Conservation (phyloP, 2,113 vertebrate species). For the Callithrix jacchus region DNA sequence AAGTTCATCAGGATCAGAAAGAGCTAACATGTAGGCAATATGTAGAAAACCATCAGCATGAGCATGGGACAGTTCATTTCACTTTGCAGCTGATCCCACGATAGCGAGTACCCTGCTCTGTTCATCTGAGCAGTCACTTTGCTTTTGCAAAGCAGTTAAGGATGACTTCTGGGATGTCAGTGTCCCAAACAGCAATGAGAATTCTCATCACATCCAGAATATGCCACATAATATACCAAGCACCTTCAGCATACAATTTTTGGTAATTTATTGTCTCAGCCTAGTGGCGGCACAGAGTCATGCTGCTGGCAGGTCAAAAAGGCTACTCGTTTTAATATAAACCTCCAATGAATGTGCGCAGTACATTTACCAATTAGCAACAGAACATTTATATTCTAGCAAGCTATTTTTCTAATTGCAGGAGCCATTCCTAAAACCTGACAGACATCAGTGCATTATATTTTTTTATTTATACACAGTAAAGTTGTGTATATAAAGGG, state of each 20-base stretch:
- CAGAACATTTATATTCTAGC: not conserved
- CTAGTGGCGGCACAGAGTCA: not conserved
- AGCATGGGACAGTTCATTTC: not conserved
- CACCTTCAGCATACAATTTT: not conserved
- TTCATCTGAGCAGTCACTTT: not conserved
- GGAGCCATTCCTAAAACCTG: not conserved
- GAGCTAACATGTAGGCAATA: accelerated
- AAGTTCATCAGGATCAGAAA: not conserved
- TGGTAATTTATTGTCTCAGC: not conserved
- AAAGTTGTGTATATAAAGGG: not conserved
- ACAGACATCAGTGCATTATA: not conserved
- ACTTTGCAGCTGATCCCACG: not conserved
- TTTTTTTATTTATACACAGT: not conserved
- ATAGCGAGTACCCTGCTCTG: not conserved
- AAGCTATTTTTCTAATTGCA: not conserved
- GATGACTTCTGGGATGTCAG: not conserved
- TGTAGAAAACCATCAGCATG: not conserved
- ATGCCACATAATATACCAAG: not conserved
- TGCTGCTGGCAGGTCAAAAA: not conserved
- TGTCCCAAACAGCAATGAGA: not conserved
- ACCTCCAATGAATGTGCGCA: not conserved
- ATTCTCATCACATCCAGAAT: not conserved
- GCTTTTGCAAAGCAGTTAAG: not conserved
- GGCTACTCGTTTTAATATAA: conserved; percentile 15
- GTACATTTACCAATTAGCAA: not conserved